Evolutionary conservation across 2,888 invertebrate genomes (phyloP), one percentile per base, ranked within the genome.

Genomic region (Crossocerus cetratus): DNA sequence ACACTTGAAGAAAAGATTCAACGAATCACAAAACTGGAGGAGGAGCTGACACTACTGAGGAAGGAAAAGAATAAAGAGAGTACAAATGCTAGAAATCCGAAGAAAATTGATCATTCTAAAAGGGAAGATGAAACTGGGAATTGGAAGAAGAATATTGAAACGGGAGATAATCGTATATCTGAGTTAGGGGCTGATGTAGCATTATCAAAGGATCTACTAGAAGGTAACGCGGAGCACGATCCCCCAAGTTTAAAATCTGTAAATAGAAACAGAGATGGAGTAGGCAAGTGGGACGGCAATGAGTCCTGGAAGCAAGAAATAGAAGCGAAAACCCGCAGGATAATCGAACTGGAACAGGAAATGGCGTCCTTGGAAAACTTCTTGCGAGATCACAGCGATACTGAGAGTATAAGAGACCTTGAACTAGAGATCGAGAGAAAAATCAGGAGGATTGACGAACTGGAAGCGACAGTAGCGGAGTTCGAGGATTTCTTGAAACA

Each of bases 401-500:
- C 92, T 77, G 92, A 92, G 22, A 93, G 93, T 77, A 91, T 93
- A 66, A 92, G 93, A 82, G 93, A 93, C 81, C 87, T 94, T 54
- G 86, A 93, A 72, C 91, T 92, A 3, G 91, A 92, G 4, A 91
- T 93, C 4, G 91, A 92, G 73, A 92, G 92, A 80, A 94, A 94
- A 89, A 92, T 93, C 68, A 93, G 93, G 74, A 92, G 96, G 78
- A 95, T 97, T 65, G 93, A 93, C 85, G 96, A 96, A 86, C 91
- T 98, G 81, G 97, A 96, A 88, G 92, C 94, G 80, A 93, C 94
- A 4, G 90, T 94, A 56, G 88, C 92, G 22, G 93, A 94, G 84
- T 94, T 94, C 83, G 93, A 89, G 61, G 86, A 87, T 54, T 89
- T 89, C 20, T 76, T 91, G 0, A 87, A 88, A 53, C 90, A 91